A percentile compares a stretch with the other conserved stretches of the same genome.
Conservation (phyloP, 2,113 vertebrate species). For the Engraulis encrasicolus region DNA sequence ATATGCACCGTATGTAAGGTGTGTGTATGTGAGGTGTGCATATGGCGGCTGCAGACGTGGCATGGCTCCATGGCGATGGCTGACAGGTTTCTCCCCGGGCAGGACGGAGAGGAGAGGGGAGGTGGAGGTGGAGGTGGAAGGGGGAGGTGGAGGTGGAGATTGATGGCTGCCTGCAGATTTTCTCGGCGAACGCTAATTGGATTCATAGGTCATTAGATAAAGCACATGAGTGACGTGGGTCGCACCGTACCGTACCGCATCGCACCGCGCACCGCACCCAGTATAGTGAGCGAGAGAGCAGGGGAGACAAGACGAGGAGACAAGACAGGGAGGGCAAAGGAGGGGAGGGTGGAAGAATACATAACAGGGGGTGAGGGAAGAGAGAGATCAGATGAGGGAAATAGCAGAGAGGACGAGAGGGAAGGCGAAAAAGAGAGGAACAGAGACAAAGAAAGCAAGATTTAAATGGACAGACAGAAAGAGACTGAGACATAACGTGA, state of each 20-base stretch:
- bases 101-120: too few species aligned
- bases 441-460: constrained; percentile 11
- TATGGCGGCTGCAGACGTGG: background rate
- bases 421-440: constrained; percentile 37
- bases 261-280: too few species aligned
- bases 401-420: constrained; percentile 26
- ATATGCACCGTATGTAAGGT: background rate
- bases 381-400: too few species aligned
- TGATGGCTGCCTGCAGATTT: constrained; percentile 69
- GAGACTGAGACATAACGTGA: too few species aligned
- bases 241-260: too few species aligned
- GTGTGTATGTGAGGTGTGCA: background rate
- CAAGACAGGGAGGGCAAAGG: too few species aligned
- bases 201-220: constrained; percentile 78
- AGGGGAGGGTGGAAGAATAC: background rate
- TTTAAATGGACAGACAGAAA: too few species aligned
- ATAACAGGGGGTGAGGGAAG: constrained; percentile 35
- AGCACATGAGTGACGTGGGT: constrained; percentile 65
- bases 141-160: too few species aligned
- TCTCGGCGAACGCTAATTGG: constrained; percentile 71
- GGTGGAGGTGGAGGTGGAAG: too few species aligned
- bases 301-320: background rate
- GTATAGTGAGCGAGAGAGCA: constrained; percentile 48
- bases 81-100: constrained; percentile 31
- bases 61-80: background rate